Conservation (phyloP, 2,113 vertebrate species). For the Onychorhynchus coronatus region DNA sequence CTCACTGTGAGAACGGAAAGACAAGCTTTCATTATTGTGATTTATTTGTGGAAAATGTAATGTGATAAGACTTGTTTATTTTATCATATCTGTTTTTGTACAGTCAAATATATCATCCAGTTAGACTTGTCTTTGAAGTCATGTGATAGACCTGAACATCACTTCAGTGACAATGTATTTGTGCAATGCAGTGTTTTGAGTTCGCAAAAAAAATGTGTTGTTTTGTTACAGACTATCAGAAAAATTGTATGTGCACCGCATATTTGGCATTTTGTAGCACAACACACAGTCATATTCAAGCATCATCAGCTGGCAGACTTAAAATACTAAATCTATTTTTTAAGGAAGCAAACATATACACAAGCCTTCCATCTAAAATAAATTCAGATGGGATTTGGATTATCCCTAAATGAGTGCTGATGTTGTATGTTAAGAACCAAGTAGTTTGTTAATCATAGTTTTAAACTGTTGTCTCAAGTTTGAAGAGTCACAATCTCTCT, state of each 20-base stretch:
- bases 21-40: neutral
- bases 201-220: neutral
- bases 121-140: neutral
- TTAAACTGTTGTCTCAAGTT: neutral
- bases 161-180: neutral
- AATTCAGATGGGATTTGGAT: neutral
- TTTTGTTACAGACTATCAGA: neutral
- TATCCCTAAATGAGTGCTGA: neutral
- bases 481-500: neutral
- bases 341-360: neutral
- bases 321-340: neutral
- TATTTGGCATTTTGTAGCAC: neutral
- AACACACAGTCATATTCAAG: neutral
- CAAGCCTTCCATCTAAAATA: neutral
- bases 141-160: neutral
- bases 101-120: neutral
- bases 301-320: neutral
- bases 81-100: neutral
- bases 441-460: neutral
- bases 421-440: neutral
- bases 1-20: neutral
- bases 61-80: neutral
- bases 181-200: neutral
- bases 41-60: constrained; percentile 26
- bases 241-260: neutral